Conservation (phyloP, 1,140 invertebrate species). For the Venustaconcha ellipsiformis region DNA sequence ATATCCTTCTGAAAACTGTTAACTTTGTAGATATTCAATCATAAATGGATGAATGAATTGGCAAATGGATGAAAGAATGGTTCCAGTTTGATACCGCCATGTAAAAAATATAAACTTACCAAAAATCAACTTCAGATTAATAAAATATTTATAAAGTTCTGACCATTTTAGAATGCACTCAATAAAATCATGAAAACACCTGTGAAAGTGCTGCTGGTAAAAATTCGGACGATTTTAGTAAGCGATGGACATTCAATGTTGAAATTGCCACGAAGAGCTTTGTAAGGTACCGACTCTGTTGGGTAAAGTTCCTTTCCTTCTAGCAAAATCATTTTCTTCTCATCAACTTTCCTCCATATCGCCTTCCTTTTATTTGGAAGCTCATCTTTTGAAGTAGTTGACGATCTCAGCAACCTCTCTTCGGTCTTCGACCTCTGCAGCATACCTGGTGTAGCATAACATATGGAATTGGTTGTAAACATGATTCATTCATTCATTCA, state of each 20-base stretch:
- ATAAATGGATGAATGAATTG: too few relatives aligned
- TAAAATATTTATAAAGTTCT: background rate
- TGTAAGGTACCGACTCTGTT: slow-evolving; percentile 6
- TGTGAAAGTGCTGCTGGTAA: slow-evolving; percentile 97
- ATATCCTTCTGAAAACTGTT: too few relatives aligned
- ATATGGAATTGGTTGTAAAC: background rate
- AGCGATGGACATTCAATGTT: slow-evolving; percentile 77
- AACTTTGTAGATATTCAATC: too few relatives aligned
- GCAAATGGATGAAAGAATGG: too few relatives aligned
- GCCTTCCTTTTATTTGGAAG: background rate
- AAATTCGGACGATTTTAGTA: slow-evolving; percentile 97
- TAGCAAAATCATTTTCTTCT: background rate
- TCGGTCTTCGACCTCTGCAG: background rate
- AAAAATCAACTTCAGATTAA: too few relatives aligned
- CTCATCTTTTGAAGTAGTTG: background rate
- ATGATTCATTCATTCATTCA: background rate
- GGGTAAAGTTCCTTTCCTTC: slow-evolving; percentile 4
- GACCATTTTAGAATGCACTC: background rate
- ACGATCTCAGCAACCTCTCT: background rate
- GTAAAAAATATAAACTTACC: too few relatives aligned
- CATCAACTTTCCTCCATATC: too few relatives aligned
- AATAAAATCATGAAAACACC: slow-evolving; percentile 73
- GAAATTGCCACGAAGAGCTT: slow-evolving; percentile 37
- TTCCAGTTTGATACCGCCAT: too few relatives aligned
- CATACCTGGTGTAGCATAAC: background rate